Percentiles rank a stretch among this genome's conserved stretches.
These are phyloP conservation scores for Pollenia labialis DNA, from an alignment of 2,888 invertebrate species.

Conservation along the genomic window DNA sequence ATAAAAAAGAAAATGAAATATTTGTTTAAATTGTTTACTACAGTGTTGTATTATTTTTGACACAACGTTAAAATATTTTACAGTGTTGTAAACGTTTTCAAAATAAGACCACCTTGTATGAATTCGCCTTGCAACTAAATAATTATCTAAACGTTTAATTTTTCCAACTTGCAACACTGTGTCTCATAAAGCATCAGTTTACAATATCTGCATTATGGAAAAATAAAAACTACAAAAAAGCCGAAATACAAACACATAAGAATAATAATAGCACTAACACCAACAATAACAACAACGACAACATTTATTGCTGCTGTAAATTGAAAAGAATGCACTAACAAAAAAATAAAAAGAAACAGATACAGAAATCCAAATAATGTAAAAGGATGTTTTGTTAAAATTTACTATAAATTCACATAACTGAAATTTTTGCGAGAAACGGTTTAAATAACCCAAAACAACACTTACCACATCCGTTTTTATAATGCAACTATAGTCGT, in stretches of 20 bases:
- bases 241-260: slow-evolving; percentile 33
- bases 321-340: slow-evolving; percentile 61
- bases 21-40: no score
- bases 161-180: slow-evolving; percentile 17
- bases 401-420: slow-evolving; percentile 73
- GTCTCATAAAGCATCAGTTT: slow-evolving; percentile 56
- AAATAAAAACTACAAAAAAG: slow-evolving; percentile 29
- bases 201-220: slow-evolving; percentile 60
- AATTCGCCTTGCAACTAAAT: no score
- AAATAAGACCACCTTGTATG: no score
- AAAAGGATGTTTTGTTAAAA: slow-evolving; percentile 70
- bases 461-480: slow-evolving; percentile 72
- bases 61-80: no score
- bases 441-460: slow-evolving; percentile 73
- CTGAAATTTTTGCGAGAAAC: slow-evolving; percentile 70
- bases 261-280: slow-evolving; percentile 46
- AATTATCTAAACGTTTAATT: no score
- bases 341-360: slow-evolving; percentile 37
- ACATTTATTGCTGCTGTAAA: slow-evolving; percentile 52
- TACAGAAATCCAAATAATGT: slow-evolving; percentile 63
- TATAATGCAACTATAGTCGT: slow-evolving; percentile 50
- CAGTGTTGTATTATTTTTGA: no score
- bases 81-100: no score
- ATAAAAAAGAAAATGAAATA: no score
- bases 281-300: slow-evolving; percentile 42